These are phyloP conservation scores for Leiothrix lutea DNA, from an alignment of 2,113 vertebrate genomes.

Conservation along the genomic window DNA sequence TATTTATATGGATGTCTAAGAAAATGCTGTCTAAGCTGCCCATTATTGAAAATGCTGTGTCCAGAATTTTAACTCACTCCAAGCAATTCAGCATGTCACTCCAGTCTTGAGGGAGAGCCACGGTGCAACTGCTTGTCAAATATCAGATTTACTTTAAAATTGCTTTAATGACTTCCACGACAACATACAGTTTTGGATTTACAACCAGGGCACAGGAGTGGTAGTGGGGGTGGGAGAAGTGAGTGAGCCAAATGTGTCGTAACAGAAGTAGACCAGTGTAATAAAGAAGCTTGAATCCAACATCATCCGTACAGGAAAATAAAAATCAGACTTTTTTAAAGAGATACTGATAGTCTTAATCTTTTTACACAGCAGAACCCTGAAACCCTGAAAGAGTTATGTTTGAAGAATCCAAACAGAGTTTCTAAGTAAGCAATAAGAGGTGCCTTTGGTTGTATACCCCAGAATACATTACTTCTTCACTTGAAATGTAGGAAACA, in stretches of 20 bases:
- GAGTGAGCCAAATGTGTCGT: not conserved
- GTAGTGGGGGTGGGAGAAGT: too few relatives aligned
- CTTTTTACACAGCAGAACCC: not conserved
- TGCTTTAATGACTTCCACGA: not conserved
- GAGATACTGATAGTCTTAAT: not conserved
- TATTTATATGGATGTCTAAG: not conserved
- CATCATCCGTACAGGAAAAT: not conserved
- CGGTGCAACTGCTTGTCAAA: conserved; percentile 5
- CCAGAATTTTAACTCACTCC: not conserved
- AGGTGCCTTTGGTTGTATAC: not conserved
- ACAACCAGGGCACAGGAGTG: not conserved
- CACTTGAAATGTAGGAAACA: not conserved
- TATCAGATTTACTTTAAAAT: conserved; percentile 21
- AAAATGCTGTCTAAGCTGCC: not conserved
- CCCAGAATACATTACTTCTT: not conserved
- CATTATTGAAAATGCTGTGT: not conserved
- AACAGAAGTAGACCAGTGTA: not conserved
- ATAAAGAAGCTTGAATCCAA: not conserved
- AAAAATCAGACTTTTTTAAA: not conserved
- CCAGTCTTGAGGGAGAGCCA: not conserved
- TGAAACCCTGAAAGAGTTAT: not conserved
- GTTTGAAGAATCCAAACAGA: not conserved
- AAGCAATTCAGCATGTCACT: not conserved
- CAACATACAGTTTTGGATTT: not conserved
- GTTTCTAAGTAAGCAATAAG: not conserved